A percentile compares a stretch with the other conserved stretches of the same genome.
Conservation (phyloP, 2,113 vertebrate species). For the Oryzias javanicus region DNA sequence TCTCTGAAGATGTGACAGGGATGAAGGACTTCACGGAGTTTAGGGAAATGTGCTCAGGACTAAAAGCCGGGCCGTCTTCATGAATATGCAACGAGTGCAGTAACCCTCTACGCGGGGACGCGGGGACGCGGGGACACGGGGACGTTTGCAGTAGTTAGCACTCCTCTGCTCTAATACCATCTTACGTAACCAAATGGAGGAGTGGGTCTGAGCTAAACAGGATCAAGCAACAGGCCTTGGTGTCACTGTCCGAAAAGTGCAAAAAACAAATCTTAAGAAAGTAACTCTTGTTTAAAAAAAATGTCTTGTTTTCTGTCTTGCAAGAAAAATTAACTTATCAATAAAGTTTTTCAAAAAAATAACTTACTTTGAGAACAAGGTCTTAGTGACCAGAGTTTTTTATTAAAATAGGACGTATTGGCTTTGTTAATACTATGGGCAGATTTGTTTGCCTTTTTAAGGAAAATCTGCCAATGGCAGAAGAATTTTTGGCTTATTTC, state of each 20-base stretch:
- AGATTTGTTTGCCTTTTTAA: no score
- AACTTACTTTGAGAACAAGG: no score
- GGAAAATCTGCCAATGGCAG: no score
- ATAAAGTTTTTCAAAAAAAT: no score
- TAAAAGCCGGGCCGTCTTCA: not conserved
- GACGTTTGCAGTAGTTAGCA: slow-evolving; percentile 18
- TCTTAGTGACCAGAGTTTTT: no score
- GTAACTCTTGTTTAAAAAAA: no score
- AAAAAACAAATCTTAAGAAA: no score
- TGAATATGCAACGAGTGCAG: not conserved
- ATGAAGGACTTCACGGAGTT: not conserved
- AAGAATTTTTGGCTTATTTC: no score
- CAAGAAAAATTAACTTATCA: no score
- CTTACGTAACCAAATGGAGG: slow-evolving; percentile 38
- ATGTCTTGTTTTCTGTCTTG: no score
- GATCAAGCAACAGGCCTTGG: slow-evolving; percentile 36
- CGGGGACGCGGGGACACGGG: slow-evolving; percentile 1
- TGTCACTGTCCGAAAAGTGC: slow-evolving; percentile 37
- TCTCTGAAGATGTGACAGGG: slow-evolving; percentile 12
- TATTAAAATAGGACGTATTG: no score
- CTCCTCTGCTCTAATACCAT: slow-evolving; percentile 4
- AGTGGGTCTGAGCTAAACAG: slow-evolving; percentile 25
- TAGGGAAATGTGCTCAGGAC: not conserved
- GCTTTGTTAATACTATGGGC: no score
- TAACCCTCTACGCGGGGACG: slow-evolving; percentile 10